Conservation (phyloP, 2,888 invertebrate genomes). For the Dolichomitus sp. region DNA sequence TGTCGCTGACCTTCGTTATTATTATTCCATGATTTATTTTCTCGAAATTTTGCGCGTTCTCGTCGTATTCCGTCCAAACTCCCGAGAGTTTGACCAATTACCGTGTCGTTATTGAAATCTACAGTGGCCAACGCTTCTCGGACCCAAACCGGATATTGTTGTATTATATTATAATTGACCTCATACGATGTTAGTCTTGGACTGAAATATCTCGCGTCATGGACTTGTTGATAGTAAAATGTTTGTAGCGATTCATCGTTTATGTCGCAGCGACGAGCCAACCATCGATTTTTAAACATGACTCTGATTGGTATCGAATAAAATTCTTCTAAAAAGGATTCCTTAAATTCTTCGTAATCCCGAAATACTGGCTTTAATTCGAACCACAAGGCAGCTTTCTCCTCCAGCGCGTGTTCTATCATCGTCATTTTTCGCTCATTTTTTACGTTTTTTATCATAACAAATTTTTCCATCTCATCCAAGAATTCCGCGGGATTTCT, state of each 20-base stretch:
- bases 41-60: background rate
- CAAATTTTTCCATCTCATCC: constrained; percentile 53
- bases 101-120: constrained; percentile 6
- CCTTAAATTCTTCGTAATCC: constrained; percentile 14
- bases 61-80: constrained; percentile 12
- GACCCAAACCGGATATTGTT: constrained; percentile 23
- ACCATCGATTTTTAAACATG: constrained; percentile 23
- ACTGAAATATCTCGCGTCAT: constrained; percentile 13
- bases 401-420: constrained; percentile 32
- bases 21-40: constrained; percentile 8
- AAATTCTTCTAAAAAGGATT: constrained; percentile 13
- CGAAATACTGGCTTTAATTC: background rate
- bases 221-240: constrained; percentile 31
- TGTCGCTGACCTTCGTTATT: background rate
- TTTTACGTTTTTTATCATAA: constrained; percentile 42
- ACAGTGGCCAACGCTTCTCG: constrained; percentile 2
- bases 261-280: background rate
- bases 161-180: constrained; percentile 23
- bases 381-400: constrained; percentile 31
- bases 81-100: constrained; percentile 11
- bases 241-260: background rate
- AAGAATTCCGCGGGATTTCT: constrained; percentile 42
- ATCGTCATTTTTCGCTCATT: constrained; percentile 14
- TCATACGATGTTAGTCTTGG: constrained; percentile 27
- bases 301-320: constrained; percentile 40